A percentile compares a stretch with the other conserved stretches of the same genome.
Evolutionary conservation across 1,140 invertebrate species (phyloP).

Genomic region (Papilio helenus): DNA sequence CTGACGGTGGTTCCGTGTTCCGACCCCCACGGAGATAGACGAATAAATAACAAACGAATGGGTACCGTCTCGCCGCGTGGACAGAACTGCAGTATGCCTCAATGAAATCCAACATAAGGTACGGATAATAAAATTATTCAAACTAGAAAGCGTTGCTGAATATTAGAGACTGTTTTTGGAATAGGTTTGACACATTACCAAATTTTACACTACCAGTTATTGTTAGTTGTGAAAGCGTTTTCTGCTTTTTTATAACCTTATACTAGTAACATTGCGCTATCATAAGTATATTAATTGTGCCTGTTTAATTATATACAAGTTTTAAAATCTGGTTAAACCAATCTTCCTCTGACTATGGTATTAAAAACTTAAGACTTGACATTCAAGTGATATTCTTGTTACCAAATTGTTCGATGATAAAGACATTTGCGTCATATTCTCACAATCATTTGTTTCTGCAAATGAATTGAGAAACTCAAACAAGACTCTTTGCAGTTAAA

Average conservation of each 20-base stretch:
- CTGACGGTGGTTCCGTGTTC: neutral
- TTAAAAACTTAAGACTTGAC: no score
- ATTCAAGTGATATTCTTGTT: no score
- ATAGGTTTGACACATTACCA: no score
- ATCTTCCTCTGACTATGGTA: no score
- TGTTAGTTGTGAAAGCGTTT: neutral
- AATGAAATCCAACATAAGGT: conserved; percentile 1
- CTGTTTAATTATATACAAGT: neutral
- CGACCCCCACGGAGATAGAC: conserved; percentile 18
- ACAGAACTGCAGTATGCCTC: neutral
- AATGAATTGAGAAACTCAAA: neutral
- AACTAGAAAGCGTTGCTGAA: neutral
- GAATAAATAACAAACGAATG: conserved; percentile 25
- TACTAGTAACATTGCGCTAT: neutral
- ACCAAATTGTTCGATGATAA: no score
- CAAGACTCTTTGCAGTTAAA: conserved; percentile 1
- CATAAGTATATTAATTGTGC: neutral
- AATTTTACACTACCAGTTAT: no score
- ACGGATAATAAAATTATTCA: neutral
- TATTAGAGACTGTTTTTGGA: neutral
- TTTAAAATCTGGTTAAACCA: no score
- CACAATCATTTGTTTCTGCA: neutral
- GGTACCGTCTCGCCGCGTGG: conserved; percentile 16
- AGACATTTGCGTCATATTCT: neutral
- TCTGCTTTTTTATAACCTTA: neutral